These are phyloP conservation scores for Pyrocephalus nanus DNA, from an alignment of 2,797 vertebrate genomes.

Conservation along the genomic window DNA sequence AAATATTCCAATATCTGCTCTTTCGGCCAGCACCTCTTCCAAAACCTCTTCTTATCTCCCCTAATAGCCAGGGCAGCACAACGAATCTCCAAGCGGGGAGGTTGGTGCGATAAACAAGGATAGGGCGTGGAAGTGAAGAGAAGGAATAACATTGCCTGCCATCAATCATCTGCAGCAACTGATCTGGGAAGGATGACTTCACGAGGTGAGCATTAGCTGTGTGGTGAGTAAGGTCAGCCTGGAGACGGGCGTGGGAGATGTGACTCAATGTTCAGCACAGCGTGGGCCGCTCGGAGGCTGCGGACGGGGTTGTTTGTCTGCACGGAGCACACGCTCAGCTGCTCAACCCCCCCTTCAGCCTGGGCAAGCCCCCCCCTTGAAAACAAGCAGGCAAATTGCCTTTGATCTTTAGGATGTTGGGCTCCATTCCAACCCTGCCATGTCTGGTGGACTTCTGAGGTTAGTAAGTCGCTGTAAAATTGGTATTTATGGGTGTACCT, in stretches of 20 bases:
- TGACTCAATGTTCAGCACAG: background rate
- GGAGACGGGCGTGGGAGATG: background rate
- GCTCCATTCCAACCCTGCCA: background rate
- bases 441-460: background rate
- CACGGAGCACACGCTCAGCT: background rate
- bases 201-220: background rate
- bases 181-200: background rate
- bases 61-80: background rate
- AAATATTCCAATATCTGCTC: background rate
- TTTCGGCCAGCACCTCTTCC: background rate
- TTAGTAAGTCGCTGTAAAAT: background rate
- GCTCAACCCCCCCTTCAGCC: rapidly evolving
- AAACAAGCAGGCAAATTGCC: background rate
- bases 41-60: background rate
- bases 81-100: background rate
- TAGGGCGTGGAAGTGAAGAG: background rate
- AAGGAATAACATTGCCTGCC: background rate
- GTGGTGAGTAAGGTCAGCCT: background rate
- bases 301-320: background rate
- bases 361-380: background rate
- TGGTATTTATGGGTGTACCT: background rate
- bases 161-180: background rate
- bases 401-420: background rate
- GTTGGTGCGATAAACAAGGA: background rate
- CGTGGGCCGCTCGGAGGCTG: background rate